Percentiles rank a stretch among this genome's conserved stretches.
phyloP scores from a whole-genome alignment of 2,888 invertebrate species.

The Mesochorus sp. region DNA sequence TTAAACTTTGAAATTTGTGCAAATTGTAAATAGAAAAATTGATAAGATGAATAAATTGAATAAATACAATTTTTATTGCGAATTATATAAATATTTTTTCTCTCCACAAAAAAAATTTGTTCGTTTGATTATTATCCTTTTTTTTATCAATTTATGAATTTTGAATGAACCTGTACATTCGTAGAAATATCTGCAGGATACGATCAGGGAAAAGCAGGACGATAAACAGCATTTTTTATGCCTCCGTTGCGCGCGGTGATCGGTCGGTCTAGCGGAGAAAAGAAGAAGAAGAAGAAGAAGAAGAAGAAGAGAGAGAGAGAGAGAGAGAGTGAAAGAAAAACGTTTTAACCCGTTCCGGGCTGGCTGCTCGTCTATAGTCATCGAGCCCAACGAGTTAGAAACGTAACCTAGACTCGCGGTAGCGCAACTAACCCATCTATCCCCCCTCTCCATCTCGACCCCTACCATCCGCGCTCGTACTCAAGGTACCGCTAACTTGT shows the following conservation, averaged over 20 bases:
- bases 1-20: too few relatives aligned
- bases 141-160: too few relatives aligned
- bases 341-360: conserved; percentile 37
- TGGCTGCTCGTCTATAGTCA: conserved; percentile 14
- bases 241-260: background rate
- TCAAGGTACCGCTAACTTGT: conserved; percentile 57
- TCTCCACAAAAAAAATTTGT: background rate
- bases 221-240: conserved; percentile 35
- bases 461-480: conserved; percentile 43
- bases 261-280: conserved; percentile 10
- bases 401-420: conserved; percentile 43
- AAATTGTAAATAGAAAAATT: too few relatives aligned
- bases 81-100: too few relatives aligned
- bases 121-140: too few relatives aligned
- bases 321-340: conserved; percentile 16
- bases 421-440: conserved; percentile 36
- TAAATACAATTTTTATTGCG: too few relatives aligned
- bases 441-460: conserved; percentile 12
- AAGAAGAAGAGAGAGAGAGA: background rate
- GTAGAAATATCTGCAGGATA: too few relatives aligned
- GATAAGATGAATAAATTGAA: too few relatives aligned
- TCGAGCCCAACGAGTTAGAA: conserved; percentile 43
- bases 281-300: background rate
- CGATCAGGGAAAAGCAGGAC: conserved; percentile 37
- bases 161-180: conserved; percentile 6